Percentiles rank a stretch among this genome's conserved stretches.
These are phyloP conservation scores for Mionectes olivaceus DNA, from an alignment of 2,797 vertebrate species.

Conservation along the genomic window DNA sequence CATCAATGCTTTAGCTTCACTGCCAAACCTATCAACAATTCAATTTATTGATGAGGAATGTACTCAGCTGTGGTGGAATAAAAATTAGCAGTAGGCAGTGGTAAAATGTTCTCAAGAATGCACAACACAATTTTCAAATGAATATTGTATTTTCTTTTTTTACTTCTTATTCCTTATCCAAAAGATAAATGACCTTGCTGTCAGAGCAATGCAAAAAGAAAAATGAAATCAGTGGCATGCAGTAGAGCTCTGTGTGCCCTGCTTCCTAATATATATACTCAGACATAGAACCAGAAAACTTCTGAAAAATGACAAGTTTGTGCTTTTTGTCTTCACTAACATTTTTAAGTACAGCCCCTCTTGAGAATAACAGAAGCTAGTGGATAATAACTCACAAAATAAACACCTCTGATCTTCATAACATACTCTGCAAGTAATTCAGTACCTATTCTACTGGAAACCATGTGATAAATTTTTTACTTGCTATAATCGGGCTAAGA, in stretches of 20 bases:
- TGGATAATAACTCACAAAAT: not conserved
- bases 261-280: not conserved
- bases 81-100: not conserved
- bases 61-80: not conserved
- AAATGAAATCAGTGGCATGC: conserved; percentile 7
- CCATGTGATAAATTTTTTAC: not conserved
- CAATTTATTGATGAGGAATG: not conserved
- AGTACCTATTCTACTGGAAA: not conserved
- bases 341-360: not conserved
- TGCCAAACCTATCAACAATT: not conserved
- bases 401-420: not conserved
- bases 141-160: not conserved
- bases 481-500: not conserved
- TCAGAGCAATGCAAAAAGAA: conserved; percentile 31
- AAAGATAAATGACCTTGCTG: conserved; percentile 40
- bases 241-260: not conserved
- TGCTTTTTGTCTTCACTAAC: not conserved
- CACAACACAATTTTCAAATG: not conserved
- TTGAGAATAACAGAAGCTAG: not conserved
- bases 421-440: not conserved
- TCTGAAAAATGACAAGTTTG: not conserved
- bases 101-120: not conserved
- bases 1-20: not conserved
- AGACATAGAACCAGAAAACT: not conserved
- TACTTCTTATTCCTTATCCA: not conserved